A percentile compares a stretch with the other conserved stretches of the same genome.
These are phyloP conservation scores for Lasioglossum lativentre DNA, from an alignment of 2,888 invertebrate species.

Conservation along the genomic window DNA sequence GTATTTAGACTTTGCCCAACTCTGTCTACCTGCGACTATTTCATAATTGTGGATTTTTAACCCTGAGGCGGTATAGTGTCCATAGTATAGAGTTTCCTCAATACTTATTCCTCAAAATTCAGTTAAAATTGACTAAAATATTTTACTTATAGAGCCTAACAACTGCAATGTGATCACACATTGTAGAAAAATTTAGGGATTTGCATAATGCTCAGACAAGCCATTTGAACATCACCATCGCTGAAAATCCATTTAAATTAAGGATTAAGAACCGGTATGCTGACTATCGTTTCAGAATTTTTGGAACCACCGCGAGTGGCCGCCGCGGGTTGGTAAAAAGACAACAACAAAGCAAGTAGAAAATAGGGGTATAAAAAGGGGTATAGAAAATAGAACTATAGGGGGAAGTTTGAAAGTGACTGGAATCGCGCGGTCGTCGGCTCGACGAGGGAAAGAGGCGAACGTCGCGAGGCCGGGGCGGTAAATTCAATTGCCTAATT, in stretches of 20 bases:
- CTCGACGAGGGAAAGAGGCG: conserved; percentile 45
- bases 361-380: too few species aligned
- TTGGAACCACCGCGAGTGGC: not conserved
- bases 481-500: conserved; percentile 82
- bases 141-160: not conserved
- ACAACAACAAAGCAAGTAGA: conserved; percentile 8
- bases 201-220: too few species aligned
- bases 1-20: too few species aligned
- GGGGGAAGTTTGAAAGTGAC: conserved; percentile 54
- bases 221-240: fast-evolving
- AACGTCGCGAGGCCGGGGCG: conserved; percentile 59
- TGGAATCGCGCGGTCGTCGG: conserved; percentile 33
- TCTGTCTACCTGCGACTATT: too few species aligned
- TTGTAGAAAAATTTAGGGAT: not conserved
- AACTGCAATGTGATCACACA: not conserved
- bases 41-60: not conserved
- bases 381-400: too few species aligned
- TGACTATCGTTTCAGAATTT: not conserved
- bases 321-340: not conserved
- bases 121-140: too few species aligned
- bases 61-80: too few species aligned
- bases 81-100: too few species aligned
- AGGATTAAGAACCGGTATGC: not conserved
- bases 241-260: not conserved
- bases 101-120: too few species aligned